A percentile compares a stretch with the other conserved stretches of the same genome.
Conservation (phyloP, 2,888 invertebrate genomes). For the Busseola fusca region DNA sequence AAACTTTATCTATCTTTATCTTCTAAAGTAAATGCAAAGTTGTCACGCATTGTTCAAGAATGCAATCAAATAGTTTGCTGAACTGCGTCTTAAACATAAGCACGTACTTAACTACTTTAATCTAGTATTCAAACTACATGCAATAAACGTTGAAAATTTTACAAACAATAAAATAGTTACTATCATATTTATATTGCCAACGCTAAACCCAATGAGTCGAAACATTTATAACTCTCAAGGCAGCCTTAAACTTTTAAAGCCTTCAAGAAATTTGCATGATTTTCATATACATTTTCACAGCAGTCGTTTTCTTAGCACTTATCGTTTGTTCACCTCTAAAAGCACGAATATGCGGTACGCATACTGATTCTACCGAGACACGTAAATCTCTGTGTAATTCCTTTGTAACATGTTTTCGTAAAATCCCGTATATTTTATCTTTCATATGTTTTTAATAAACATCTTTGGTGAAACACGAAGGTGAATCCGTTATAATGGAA, state of each 20-base stretch:
- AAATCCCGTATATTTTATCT: conserved; percentile 50
- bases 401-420: conserved; percentile 62
- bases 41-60: background rate
- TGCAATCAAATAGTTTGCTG: background rate
- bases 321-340: conserved; percentile 68
- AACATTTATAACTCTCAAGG: conserved; percentile 59
- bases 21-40: conserved; percentile 6
- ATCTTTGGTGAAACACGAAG: conserved; percentile 28
- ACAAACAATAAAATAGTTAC: conserved; percentile 56
- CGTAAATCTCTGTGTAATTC: conserved; percentile 68
- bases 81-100: conserved; percentile 11
- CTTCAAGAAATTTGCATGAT: conserved; percentile 68
- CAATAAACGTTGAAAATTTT: conserved; percentile 36
- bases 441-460: conserved; percentile 61
- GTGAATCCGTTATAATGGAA: conserved; percentile 3
- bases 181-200: conserved; percentile 51
- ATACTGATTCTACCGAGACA: conserved; percentile 69
- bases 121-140: conserved; percentile 42
- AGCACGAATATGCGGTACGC: conserved; percentile 64
- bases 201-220: conserved; percentile 49
- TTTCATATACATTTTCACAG: conserved; percentile 70
- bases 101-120: conserved; percentile 17
- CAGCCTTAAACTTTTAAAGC: conserved; percentile 65
- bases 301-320: conserved; percentile 69
- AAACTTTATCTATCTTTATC: background rate